A percentile compares a stretch with the other conserved stretches of the same genome.
Evolutionary conservation across 2,797 vertebrate species (phyloP).

Genomic region (Anabacerthia variegaticeps): DNA sequence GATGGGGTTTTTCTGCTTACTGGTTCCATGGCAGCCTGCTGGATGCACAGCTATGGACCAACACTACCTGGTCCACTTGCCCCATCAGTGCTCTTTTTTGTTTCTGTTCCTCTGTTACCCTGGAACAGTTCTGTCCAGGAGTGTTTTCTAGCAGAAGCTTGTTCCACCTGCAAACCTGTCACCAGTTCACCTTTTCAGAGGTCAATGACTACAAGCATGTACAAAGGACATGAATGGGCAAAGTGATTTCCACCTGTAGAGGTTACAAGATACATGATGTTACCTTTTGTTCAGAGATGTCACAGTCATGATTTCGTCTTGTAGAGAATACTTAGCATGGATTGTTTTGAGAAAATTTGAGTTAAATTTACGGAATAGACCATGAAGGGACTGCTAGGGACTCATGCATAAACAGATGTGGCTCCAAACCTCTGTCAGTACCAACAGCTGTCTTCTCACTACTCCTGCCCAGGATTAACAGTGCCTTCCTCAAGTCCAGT

Average conservation of each 20-base stretch:
- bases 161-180: neutral
- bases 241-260: neutral
- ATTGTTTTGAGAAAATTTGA: neutral
- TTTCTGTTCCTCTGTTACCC: neutral
- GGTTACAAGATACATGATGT: neutral
- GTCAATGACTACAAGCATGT: neutral
- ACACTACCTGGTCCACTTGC: neutral
- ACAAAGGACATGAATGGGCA: neutral
- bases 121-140: neutral
- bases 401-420: neutral
- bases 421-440: neutral
- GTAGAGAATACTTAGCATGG: neutral
- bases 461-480: neutral
- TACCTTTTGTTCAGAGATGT: neutral
- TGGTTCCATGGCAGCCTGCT: neutral
- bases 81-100: neutral
- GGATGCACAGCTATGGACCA: neutral
- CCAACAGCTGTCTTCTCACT: neutral
- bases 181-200: neutral
- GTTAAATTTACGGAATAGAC: neutral
- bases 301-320: neutral
- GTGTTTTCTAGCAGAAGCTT: neutral
- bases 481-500: neutral
- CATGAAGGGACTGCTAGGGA: neutral
- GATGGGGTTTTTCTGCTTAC: neutral